Conservation (phyloP, 2,113 vertebrate genomes). For the Prunella himalayana region DNA sequence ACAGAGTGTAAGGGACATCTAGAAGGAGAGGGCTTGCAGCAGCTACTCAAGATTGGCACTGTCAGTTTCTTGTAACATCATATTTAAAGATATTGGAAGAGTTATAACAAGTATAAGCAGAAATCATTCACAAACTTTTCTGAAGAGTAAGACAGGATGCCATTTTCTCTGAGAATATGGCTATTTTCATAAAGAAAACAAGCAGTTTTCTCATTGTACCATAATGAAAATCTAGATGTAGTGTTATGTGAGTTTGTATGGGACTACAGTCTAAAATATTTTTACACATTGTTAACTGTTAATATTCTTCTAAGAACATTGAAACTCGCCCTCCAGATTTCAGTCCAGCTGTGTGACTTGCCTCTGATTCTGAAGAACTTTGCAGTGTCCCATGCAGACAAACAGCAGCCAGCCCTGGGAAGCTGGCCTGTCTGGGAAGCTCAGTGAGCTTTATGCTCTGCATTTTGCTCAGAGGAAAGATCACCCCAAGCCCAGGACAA, state of each 20-base stretch:
- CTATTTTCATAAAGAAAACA: background rate
- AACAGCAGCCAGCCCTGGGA: background rate
- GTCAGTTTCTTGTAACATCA: background rate
- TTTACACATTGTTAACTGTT: background rate
- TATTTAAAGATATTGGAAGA: background rate
- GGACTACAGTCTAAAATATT: background rate
- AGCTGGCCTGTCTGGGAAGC: rapidly evolving
- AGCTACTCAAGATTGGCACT: background rate
- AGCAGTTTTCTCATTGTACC: background rate
- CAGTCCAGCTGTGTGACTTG: background rate
- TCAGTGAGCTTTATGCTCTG: background rate
- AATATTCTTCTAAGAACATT: background rate
- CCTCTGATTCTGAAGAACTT: background rate
- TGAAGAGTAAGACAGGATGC: background rate
- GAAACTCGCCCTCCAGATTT: background rate
- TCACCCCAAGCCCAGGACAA: background rate
- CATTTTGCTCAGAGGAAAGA: background rate
- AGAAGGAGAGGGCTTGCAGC: background rate
- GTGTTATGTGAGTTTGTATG: background rate
- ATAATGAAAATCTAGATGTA: background rate
- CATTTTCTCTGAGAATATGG: background rate
- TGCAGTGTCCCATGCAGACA: background rate
- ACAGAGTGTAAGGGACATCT: background rate
- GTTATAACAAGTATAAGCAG: background rate
- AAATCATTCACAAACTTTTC: background rate